Base-by-base conservation (phyloP, 2,888 invertebrate genomes). In the Aelia acuminata region DNA sequence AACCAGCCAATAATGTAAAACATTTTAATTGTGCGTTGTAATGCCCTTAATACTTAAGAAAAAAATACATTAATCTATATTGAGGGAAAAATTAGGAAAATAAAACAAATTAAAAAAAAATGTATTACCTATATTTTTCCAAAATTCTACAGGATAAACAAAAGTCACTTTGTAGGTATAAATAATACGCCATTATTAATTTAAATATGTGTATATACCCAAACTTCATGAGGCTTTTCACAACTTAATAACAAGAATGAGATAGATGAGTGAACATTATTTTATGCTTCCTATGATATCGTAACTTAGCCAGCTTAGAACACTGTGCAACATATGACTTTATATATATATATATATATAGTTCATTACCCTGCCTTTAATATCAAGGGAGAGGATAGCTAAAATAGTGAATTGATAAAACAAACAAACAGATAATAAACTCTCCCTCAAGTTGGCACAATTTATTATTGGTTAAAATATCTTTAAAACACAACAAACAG, bases 61-160 rank as follows among this genome's bases (percentile, higher is more conserved):
- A 47, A 84, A 84, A 7, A 22, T 20, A 50, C 26, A 8, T 47
- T 26, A 85, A 48, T 13, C 31, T 31, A 84, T 35, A 2, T 31
- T 84, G 20, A 80, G 39, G 84, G 22, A 43, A 87, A 84, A 87
- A 70, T 31, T 18, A 87, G 47, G 70, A 35, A 75, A 84, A 87
- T 80, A 84, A 84, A 87, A 80, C 70, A 87, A 53, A 87, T 49
- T n/a, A n/a, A 84, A 80, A 47, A 39, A 80, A 87, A 87, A 87
- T 87, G 70, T 80, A 87, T 39, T 87, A 87, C 75, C 87, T 87
- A 87, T 87, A 87, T 87, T 87, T 87, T 80, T 80, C 80, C 87
- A 80, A 39, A 87, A 26, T 50, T 48, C 48, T 70, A 87, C 87
- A 87, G 87, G 87, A 87, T 87, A 70, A 87, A 87, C 50, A 87